Percentiles rank a stretch among this genome's conserved stretches.
phyloP scores from a whole-genome alignment of 2,113 vertebrate species.

The Corythornis vintsioides region DNA sequence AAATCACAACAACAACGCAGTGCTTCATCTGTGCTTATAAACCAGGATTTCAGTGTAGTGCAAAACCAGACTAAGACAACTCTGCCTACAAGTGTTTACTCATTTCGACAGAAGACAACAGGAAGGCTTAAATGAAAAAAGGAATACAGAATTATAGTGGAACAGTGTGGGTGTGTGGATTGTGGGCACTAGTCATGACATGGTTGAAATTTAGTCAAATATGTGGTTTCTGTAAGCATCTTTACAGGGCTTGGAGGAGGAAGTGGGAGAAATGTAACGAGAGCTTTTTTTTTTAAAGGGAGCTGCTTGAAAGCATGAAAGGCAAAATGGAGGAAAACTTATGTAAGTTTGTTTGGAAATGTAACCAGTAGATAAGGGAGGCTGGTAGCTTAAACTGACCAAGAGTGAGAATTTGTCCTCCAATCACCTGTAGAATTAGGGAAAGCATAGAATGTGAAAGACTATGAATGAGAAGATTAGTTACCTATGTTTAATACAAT shows the following conservation, averaged over 20 bases:
- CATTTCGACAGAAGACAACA: not conserved
- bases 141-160: not conserved
- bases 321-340: not conserved
- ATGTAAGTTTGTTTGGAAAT: not conserved
- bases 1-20: not conserved
- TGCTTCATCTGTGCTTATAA: not conserved
- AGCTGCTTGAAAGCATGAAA: not conserved
- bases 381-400: not conserved
- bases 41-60: not conserved
- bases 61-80: not conserved
- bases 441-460: not conserved
- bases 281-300: not conserved
- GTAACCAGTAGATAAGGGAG: not conserved
- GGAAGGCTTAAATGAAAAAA: not conserved
- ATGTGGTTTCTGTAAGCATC: not conserved
- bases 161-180: not conserved
- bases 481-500: not conserved
- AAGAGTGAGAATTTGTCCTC: not conserved
- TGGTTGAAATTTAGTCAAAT: not conserved
- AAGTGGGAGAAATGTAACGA: not conserved
- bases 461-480: not conserved
- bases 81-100: not conserved
- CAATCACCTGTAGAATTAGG: not conserved
- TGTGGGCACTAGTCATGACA: not conserved
- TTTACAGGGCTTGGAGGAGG: not conserved